Percentiles rank a stretch among this genome's conserved stretches.
Conservation (phyloP, 2,113 vertebrate species). For the Irena cyanogastra region DNA sequence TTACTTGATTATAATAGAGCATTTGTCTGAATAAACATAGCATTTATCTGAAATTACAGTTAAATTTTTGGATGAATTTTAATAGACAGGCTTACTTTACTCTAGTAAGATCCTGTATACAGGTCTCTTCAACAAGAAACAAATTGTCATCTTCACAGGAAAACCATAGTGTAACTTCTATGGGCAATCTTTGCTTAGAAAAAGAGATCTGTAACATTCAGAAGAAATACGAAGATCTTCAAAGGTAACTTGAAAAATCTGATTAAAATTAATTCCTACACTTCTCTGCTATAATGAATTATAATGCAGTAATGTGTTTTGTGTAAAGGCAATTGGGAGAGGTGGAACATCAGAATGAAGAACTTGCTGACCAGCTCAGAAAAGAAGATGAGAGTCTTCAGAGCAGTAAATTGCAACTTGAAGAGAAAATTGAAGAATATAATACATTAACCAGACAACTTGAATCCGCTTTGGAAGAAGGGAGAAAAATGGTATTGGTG, state of each 20-base stretch:
- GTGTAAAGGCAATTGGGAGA: conserved; percentile 74
- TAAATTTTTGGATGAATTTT: background rate
- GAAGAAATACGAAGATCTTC: conserved; percentile 73
- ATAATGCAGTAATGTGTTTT: conserved; percentile 13
- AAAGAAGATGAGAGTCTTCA: conserved; percentile 77
- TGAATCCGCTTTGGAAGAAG: conserved; percentile 77
- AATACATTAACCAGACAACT: conserved; percentile 77
- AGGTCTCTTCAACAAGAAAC: background rate
- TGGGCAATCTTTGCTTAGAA: conserved; percentile 68
- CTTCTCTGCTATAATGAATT: background rate
- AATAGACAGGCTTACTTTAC: background rate
- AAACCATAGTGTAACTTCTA: conserved; percentile 47
- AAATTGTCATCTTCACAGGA: conserved; percentile 50
- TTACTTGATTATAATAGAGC: background rate
- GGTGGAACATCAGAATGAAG: conserved; percentile 77
- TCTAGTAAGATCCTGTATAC: background rate
- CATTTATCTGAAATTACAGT: background rate
- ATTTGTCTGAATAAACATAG: background rate
- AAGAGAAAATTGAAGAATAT: conserved; percentile 75
- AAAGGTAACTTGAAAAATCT: conserved; percentile 70
- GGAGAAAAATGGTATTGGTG: conserved; percentile 78
- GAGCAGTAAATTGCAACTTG: conserved; percentile 72
- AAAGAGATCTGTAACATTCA: conserved; percentile 74
- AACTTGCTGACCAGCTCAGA: conserved; percentile 76
- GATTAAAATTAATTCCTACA: background rate